A percentile compares a stretch with the other conserved stretches of the same genome.
phyloP scores from a whole-genome alignment of 2,113 vertebrate species.

The Boulengeromyrus knoepffleri region DNA sequence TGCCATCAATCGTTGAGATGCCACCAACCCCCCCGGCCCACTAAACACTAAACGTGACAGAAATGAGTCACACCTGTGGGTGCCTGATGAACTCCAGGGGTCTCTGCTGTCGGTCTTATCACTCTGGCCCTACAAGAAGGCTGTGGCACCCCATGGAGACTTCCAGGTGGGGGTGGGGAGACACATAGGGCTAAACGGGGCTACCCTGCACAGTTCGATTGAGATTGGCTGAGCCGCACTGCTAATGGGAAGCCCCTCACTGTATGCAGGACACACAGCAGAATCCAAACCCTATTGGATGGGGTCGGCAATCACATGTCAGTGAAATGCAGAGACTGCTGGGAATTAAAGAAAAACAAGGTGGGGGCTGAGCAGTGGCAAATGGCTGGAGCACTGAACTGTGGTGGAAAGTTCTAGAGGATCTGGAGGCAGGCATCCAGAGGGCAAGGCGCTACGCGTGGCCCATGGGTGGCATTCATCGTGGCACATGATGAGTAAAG shows the following conservation, averaged over 20 bases:
- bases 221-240: not conserved
- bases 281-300: not conserved
- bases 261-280: not conserved
- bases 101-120: not conserved
- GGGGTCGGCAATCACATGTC: not conserved
- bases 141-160: not conserved
- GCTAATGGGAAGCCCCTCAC: not conserved
- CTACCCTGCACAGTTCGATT: not conserved
- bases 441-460: not conserved
- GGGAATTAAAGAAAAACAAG: not conserved
- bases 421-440: not conserved
- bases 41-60: not conserved
- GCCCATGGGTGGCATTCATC: not conserved
- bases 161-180: not conserved
- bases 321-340: not conserved
- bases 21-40: not conserved
- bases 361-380: not conserved
- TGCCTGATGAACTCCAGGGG: not conserved
- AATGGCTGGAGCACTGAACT: not conserved
- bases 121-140: not conserved
- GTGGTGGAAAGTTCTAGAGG: not conserved
- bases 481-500: not conserved
- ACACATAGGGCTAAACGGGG: not conserved
- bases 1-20: not conserved
- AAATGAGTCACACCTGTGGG: not conserved